A percentile compares a stretch with the other conserved stretches of the same genome.
These are phyloP conservation scores for Pseudorasbora parva DNA, from an alignment of 2,113 vertebrate species.

Conservation along the genomic window DNA sequence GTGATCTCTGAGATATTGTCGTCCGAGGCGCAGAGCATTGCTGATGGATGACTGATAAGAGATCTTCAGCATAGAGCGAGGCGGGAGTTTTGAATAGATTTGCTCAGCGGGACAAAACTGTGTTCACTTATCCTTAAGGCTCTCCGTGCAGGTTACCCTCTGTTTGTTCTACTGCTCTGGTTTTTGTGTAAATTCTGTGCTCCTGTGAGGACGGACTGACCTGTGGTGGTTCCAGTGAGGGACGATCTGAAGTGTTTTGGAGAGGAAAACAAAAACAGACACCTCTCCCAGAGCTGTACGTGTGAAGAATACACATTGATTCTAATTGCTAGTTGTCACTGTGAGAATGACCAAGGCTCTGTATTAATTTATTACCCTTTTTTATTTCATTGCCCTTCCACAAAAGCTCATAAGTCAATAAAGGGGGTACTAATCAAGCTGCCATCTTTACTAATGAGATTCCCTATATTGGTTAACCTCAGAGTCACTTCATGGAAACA, in stretches of 20 bases:
- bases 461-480: slow-evolving; percentile 18
- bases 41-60: slow-evolving; percentile 48
- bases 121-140: not conserved
- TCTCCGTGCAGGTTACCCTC: slow-evolving; percentile 1
- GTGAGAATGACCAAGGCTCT: slow-evolving; percentile 5
- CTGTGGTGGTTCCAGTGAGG: not conserved
- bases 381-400: not conserved
- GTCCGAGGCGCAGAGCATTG: slow-evolving; percentile 5
- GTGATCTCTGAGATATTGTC: slow-evolving; percentile 41
- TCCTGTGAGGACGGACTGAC: slow-evolving; percentile 4
- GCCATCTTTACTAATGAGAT: slow-evolving; percentile 9
- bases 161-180: slow-evolving; percentile 1
- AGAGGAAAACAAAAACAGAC: not conserved
- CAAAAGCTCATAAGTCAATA: slow-evolving; percentile 14
- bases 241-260: not conserved
- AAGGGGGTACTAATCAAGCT: not conserved
- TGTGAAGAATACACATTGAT: not conserved
- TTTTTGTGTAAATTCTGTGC: not conserved
- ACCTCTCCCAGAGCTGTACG: not conserved
- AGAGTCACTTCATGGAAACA: not conserved
- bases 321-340: not conserved
- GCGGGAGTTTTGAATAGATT: not conserved
- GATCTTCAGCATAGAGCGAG: slow-evolving; percentile 3
- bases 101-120: not conserved
- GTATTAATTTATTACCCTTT: slow-evolving; percentile 3